Percentiles rank a stretch among this genome's conserved stretches.
Evolutionary conservation across 2,888 invertebrate genomes (phyloP).

Genomic region (Phrixothrix hirtus): DNA sequence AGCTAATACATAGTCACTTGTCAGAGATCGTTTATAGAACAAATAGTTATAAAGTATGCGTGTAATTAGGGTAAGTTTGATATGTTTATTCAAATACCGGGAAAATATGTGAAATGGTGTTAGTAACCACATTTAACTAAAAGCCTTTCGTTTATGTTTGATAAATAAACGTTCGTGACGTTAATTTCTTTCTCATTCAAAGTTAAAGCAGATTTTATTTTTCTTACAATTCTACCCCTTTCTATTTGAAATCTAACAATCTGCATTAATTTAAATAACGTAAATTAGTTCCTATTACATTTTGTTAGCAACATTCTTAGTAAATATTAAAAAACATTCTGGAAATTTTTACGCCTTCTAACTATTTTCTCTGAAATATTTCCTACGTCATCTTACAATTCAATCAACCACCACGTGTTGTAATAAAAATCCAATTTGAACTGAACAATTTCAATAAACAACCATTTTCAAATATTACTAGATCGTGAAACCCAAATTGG

Average conservation of each 20-base stretch:
- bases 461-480: conserved; percentile 20
- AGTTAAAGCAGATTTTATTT: neutral
- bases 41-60: too few species aligned
- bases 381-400: neutral
- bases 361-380: neutral
- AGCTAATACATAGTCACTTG: too few species aligned
- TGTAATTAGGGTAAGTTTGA: too few species aligned
- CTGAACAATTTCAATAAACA: conserved; percentile 22
- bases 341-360: too few species aligned
- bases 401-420: neutral
- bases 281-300: too few species aligned
- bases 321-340: too few species aligned
- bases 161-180: conserved; percentile 7
- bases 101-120: neutral
- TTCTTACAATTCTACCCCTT: conserved; percentile 2
- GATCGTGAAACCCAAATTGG: conserved; percentile 12
- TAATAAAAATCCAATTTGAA: conserved; percentile 11
- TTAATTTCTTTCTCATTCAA: conserved; percentile 9
- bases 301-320: too few species aligned
- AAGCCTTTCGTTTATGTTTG: conserved; percentile 5
- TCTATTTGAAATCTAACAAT: neutral
- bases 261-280: neutral
- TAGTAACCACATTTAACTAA: conserved; percentile 2
- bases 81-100: too few species aligned
- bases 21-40: too few species aligned